phyloP scores from a whole-genome alignment of 2,797 vertebrate species.

The Antennarius maculatus region DNA sequence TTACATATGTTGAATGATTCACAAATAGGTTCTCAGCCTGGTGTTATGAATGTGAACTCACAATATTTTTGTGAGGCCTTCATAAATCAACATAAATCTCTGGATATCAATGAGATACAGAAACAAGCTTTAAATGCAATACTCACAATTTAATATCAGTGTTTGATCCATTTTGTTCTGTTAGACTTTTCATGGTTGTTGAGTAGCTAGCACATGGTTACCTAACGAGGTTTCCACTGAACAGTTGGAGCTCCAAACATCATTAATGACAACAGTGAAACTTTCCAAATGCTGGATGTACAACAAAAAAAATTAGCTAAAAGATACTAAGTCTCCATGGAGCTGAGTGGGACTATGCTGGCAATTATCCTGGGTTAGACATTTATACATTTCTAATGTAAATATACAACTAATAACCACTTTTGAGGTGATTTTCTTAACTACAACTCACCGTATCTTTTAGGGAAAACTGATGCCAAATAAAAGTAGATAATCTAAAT shows the following conservation, averaged over 20 bases:
- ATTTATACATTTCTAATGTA: too few relatives aligned
- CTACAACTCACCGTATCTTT: too few relatives aligned
- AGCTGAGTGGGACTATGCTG: neutral
- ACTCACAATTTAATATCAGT: too few relatives aligned
- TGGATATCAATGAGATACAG: too few relatives aligned
- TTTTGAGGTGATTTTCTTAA: too few relatives aligned
- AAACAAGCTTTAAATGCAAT: neutral
- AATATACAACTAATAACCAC: too few relatives aligned
- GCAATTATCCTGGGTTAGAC: neutral
- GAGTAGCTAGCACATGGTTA: neutral
- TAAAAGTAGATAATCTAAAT: too few relatives aligned
- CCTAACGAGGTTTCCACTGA: neutral
- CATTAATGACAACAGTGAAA: neutral
- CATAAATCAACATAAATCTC: neutral
- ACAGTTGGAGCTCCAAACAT: neutral
- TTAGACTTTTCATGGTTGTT: neutral
- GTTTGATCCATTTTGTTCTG: too few relatives aligned
- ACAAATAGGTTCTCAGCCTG: neutral
- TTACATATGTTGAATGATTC: neutral
- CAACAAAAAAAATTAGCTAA: slow-evolving; percentile 1
- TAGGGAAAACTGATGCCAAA: too few relatives aligned
- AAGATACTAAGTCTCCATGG: neutral
- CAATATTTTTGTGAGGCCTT: neutral
- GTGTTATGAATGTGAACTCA: neutral
- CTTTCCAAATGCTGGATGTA: neutral